Conservation (phyloP, 37 sponge, comb jelly and placozoan genomes). For the Diacarnus erythraeanus region DNA sequence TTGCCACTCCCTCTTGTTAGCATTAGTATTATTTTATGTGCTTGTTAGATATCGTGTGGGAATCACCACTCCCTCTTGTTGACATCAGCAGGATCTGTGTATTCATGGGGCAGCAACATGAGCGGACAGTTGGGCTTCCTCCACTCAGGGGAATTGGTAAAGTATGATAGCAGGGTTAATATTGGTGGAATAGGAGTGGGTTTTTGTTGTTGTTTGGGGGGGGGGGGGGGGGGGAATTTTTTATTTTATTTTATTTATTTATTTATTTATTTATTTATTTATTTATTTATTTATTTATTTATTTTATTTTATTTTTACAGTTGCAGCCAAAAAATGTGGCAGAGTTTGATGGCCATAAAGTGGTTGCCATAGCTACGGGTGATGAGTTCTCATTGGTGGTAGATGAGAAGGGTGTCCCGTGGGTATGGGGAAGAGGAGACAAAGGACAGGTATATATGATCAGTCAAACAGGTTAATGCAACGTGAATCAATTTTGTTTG, state of each 20-base stretch:
- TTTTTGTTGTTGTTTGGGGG: too few species aligned
- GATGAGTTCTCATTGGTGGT: constrained; percentile 79
- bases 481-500: too few species aligned
- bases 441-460: constrained; percentile 58
- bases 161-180: too few species aligned
- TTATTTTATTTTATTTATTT: too few species aligned
- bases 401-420: constrained; percentile 55
- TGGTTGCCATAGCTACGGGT: constrained; percentile 57
- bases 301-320: too few species aligned
- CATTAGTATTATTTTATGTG: too few species aligned
- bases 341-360: constrained; percentile 28
- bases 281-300: too few species aligned
- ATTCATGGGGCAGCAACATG: constrained; percentile 77
- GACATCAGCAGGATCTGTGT: constrained; percentile 59
- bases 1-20: constrained; percentile 70
- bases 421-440: constrained; percentile 80
- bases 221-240: too few species aligned
- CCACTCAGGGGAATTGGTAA: constrained; percentile 38
- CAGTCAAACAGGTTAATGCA: too few species aligned
- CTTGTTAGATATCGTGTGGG: constrained; percentile 66
- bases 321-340: constrained; percentile 26
- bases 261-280: too few species aligned
- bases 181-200: too few species aligned
- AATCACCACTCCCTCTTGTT: constrained; percentile 72
- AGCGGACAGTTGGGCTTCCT: constrained; percentile 63